A percentile compares a stretch with the other conserved stretches of the same genome.
These are phyloP conservation scores for Enteromius fasciolatus DNA, from an alignment of 2,797 vertebrate species.

Conservation along the genomic window DNA sequence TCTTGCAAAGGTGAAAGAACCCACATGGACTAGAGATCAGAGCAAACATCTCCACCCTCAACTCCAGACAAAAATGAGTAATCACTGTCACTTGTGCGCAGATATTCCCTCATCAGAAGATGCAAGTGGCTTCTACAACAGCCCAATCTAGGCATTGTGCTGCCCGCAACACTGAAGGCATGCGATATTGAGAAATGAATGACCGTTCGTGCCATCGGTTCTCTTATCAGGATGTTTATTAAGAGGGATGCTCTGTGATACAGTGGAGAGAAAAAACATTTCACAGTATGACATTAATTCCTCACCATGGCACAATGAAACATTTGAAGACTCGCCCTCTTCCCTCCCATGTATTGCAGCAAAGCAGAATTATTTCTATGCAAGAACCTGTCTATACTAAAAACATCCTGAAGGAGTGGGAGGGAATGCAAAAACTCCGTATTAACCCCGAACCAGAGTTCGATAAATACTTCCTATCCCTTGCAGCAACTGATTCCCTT, in stretches of 20 bases:
- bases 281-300: conserved; percentile 74
- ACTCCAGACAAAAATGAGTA: conserved; percentile 49
- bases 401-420: conserved; percentile 60
- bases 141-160: conserved; percentile 37
- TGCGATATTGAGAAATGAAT: conserved; percentile 41
- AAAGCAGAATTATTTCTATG: conserved; percentile 58
- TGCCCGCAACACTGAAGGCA: conserved; percentile 36
- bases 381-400: conserved; percentile 66
- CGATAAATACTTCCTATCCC: conserved; percentile 16
- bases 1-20: conserved; percentile 75
- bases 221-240: conserved; percentile 72
- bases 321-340: conserved; percentile 31
- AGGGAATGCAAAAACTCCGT: conserved; percentile 14
- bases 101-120: conserved; percentile 46
- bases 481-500: conserved; percentile 27
- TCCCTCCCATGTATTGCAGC: conserved; percentile 31
- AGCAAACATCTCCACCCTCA: conserved; percentile 28
- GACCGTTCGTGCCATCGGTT: conserved; percentile 33
- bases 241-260: conserved; percentile 73
- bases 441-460: conserved; percentile 16
- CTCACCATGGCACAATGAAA: conserved; percentile 63
- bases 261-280: conserved; percentile 66
- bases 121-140: conserved; percentile 38
- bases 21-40: conserved; percentile 68
- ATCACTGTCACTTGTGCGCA: conserved; percentile 56